Base-by-base conservation (phyloP, 2,888 invertebrate genomes). In the Sphinx pinastri region DNA sequence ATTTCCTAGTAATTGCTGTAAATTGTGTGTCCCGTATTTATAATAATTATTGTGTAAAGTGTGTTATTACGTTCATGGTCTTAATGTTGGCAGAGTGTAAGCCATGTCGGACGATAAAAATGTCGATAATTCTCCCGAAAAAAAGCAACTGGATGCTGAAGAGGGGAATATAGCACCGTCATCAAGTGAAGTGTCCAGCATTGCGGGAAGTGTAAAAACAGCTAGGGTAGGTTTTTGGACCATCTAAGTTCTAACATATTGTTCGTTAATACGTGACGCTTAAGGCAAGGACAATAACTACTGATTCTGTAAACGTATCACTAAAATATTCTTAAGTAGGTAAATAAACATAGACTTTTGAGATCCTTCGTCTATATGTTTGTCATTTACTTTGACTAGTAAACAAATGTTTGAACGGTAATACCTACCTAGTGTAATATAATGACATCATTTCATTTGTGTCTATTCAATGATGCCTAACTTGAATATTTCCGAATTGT, bases 101-200 rank as follows among this genome's bases (percentile, higher is more conserved):
- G 84, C 80, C 79, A 94, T 94, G 93, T 92, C 93, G 84, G 90
- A 91, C 84, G 87, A 85, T 81, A 88, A 89, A 89, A 89, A 91
- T 83, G 87, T 87, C 84, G 84, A 86, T 82, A 86, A 77, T 84
- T 85, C 85, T 77, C 84, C 83, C 77, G 87, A 88, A 82, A 85
- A 82, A 84, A 88, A 86, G 78, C 85, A 86, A 83, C 81, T 80
- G 77, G 88, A 88, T 76, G 79, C 80, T 77, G 77, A 79, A 78
- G 87, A 88, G 71, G 80, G 82, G 74, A 86, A 89, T 89, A 81
- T 90, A 93, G 88, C 89, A 84, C 83, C 81, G 78, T 77, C 85
- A 75, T 73, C 83, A 67, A 85, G 84, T 74, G 92, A 91, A 79
- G 87, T 88, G 75, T 85, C 89, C 70, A 89, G 88, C 82, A 75